Base-by-base conservation (phyloP, 2,888 invertebrate genomes). In the Drosophila histrio region DNA sequence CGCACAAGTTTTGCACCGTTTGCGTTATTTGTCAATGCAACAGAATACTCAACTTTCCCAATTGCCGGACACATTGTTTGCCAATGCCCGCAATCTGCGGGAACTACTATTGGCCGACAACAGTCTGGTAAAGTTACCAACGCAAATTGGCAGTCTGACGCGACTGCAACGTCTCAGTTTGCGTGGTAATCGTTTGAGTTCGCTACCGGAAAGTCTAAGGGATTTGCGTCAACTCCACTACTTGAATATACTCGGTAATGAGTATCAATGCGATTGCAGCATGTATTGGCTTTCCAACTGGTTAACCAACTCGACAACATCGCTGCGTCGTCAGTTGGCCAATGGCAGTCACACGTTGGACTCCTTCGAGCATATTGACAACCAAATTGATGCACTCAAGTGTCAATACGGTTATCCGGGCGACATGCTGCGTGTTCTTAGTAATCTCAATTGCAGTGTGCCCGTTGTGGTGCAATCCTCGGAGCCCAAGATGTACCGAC, bases 241-340 rank as follows among this genome's bases (percentile, higher is more conserved):
- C 68, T 91, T 97, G 24, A 94, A 94, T 75, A 93, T 97, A 74
- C 93, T 94, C 30, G 94, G 94, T 59, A 97, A 97, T 90, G 95
- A 95, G 24, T 97, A 96, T 95, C 94, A 95, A 15, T 97, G 97
- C 92, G 96, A 97, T 91, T 97, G 97, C 88, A 94, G 96, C 47
- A 95, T 96, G 94, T 94, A 94, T 73, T 97, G 97, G 97, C 94
- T 96, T 76, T 91, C 93, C 1, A 89, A 93, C 11, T 95, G 95
- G 95, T 93, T 94, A 8, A 94, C 77, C 15, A 81, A 87, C 30
- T 70, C 72, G 9, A 79, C 65, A 22, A 81, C 72, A 0, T 72
- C 83, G 3, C 49, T 87, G 17, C 71, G 83, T 0, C 77, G 76
- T 4, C 92, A 93, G 70, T 91, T 93, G 92, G 19, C 92, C 93